phyloP scores from a whole-genome alignment of 2,797 vertebrate genomes.

The Eulemur albifrons region DNA sequence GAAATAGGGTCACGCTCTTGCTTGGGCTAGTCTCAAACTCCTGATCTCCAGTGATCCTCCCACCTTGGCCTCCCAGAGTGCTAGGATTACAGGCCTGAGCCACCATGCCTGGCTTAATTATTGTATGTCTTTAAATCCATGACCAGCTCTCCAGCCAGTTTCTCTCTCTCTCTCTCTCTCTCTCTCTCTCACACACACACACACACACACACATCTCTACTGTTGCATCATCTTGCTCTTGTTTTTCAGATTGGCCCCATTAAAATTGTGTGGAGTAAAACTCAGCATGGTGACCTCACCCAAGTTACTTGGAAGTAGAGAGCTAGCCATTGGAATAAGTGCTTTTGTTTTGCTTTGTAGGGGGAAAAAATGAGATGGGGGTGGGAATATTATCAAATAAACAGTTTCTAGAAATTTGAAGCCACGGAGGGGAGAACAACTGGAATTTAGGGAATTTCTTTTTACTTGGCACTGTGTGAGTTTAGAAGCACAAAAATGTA shows the following conservation, averaged over 20 bases:
- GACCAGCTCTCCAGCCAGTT: neutral
- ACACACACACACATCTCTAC: neutral
- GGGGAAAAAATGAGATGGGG: neutral
- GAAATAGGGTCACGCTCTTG: neutral
- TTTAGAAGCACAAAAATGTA: neutral
- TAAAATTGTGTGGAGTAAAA: conserved; percentile 39
- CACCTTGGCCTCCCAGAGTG: neutral
- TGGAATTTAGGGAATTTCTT: neutral
- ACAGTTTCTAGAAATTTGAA: neutral
- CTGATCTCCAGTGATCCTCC: neutral
- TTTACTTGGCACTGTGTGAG: neutral
- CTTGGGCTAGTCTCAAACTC: neutral
- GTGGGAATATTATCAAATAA: neutral
- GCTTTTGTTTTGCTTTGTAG: neutral
- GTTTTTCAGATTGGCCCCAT: conserved; percentile 9
- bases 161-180: too few species aligned
- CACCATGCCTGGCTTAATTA: neutral
- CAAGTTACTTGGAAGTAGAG: neutral
- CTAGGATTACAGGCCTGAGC: neutral
- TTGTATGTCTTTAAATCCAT: neutral
- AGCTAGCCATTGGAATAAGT: neutral
- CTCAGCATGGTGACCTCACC: neutral
- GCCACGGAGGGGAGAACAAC: neutral
- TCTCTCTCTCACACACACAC: neutral
- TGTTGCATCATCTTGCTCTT: neutral